Conservation (phyloP, 1,140 invertebrate genomes). For the Trypoxylus dichotomus region DNA sequence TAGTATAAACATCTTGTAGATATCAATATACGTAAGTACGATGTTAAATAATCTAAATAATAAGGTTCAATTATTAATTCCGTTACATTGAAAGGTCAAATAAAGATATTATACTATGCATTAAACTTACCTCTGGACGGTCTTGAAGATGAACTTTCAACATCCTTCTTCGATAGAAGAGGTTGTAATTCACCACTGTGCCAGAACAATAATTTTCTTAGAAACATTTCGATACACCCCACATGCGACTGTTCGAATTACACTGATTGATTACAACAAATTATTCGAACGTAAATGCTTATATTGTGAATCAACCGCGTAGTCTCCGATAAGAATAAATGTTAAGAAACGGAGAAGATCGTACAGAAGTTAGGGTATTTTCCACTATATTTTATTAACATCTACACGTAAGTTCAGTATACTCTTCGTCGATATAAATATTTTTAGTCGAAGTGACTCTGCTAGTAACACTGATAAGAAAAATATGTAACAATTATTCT, state of each 20-base stretch:
- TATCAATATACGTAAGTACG: too few relatives aligned
- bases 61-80: too few relatives aligned
- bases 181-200: background rate
- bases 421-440: background rate
- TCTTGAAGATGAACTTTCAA: background rate
- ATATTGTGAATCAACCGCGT: background rate
- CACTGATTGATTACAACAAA: background rate
- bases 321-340: background rate
- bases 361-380: background rate
- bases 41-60: too few relatives aligned
- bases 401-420: conserved; percentile 7
- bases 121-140: background rate
- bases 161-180: background rate
- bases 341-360: background rate
- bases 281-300: background rate
- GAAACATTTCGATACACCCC: background rate
- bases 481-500: background rate
- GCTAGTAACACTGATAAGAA: background rate
- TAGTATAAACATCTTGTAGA: too few relatives aligned
- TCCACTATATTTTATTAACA: background rate
- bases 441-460: background rate
- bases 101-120: background rate
- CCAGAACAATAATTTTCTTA: background rate
- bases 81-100: too few relatives aligned
- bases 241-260: background rate